These are phyloP conservation scores for Ophion ellenae DNA, from an alignment of 2,888 invertebrate genomes.

Conservation along the genomic window DNA sequence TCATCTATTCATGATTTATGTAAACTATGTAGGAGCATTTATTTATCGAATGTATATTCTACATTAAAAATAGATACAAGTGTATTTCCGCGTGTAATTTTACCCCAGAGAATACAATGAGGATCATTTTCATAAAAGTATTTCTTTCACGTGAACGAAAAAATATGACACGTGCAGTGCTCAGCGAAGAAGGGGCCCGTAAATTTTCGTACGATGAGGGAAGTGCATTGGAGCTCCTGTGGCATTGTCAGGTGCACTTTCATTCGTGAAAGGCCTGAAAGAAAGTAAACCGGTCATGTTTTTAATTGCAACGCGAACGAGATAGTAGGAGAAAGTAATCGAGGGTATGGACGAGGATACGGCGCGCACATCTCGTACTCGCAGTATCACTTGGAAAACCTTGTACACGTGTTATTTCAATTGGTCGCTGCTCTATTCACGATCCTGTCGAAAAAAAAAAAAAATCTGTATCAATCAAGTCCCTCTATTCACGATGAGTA, in stretches of 20 bases:
- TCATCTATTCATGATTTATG: too few relatives aligned
- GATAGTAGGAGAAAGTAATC: slow-evolving; percentile 40
- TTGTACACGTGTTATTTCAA: slow-evolving; percentile 5
- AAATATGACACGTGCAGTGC: too few relatives aligned
- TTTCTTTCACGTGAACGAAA: too few relatives aligned
- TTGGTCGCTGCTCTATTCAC: background rate
- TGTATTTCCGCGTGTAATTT: too few relatives aligned
- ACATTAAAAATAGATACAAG: too few relatives aligned
- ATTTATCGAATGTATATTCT: too few relatives aligned
- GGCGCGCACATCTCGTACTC: background rate
- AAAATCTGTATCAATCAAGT: too few relatives aligned
- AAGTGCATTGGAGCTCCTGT: background rate
- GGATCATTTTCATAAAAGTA: too few relatives aligned
- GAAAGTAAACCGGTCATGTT: slow-evolving; percentile 45
- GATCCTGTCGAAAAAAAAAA: too few relatives aligned
- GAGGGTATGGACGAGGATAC: background rate
- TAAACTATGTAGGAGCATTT: too few relatives aligned
- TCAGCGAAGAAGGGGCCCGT: background rate
- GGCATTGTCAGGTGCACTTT: slow-evolving; percentile 33
- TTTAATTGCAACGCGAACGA: slow-evolving; percentile 9
- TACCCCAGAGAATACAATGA: too few relatives aligned
- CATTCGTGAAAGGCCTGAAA: slow-evolving; percentile 53
- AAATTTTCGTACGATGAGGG: background rate
- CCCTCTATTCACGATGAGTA: too few relatives aligned
- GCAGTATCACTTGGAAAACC: slow-evolving; percentile 13